Conservation (phyloP, 2,113 vertebrate species). For the Genyomyrus donnyi region DNA sequence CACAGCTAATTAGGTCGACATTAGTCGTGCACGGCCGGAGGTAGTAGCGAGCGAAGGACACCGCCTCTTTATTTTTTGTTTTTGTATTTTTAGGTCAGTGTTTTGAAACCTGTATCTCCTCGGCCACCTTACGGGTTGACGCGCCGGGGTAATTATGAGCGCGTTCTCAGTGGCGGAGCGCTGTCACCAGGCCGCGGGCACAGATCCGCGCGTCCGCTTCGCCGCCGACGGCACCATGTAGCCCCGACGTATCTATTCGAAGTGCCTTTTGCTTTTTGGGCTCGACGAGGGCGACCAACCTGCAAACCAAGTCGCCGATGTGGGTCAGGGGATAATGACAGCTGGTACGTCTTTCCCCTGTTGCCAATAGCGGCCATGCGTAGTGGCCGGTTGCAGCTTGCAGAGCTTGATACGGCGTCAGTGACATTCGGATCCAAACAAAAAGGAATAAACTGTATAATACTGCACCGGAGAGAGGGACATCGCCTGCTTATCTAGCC, state of each 20-base stretch:
- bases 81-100: not conserved
- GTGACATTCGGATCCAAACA: not conserved
- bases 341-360: slow-evolving; percentile 33
- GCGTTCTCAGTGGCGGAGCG: not conserved
- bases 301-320: slow-evolving; percentile 23
- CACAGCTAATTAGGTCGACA: not conserved
- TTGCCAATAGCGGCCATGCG: slow-evolving; percentile 29
- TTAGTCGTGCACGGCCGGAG: not conserved
- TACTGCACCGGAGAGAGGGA: not conserved
- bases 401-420: not conserved
- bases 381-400: slow-evolving; percentile 14
- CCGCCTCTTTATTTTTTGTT: not conserved
- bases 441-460: not conserved
- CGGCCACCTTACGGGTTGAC: not conserved
- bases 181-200: slow-evolving; percentile 15
- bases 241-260: slow-evolving; percentile 23
- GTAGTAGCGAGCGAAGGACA: not conserved
- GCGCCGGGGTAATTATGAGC: not conserved
- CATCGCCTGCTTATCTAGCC: not conserved
- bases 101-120: not conserved
- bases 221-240: slow-evolving; percentile 46
- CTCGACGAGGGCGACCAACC: not conserved
- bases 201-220: not conserved
- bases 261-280: not conserved
- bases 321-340: slow-evolving; percentile 41